These are phyloP conservation scores for Zaprionus nigranus DNA, from an alignment of 1,140 invertebrate species.

Conservation along the genomic window DNA sequence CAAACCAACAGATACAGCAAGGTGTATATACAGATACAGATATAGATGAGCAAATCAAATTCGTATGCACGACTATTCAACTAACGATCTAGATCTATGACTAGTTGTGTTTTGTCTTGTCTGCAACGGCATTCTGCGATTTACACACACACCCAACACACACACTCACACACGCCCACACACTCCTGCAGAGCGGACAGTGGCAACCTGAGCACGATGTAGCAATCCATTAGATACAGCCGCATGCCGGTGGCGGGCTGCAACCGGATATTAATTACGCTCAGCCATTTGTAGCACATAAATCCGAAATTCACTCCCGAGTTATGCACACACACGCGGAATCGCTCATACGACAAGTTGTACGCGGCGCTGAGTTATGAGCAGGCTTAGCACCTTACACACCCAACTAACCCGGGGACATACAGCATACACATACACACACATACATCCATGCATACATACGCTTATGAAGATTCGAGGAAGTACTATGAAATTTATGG, in stretches of 20 bases:
- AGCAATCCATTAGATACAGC: conserved; percentile 48
- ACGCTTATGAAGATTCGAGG: conserved; percentile 40
- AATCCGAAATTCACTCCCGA: conserved; percentile 45
- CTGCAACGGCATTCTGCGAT: not conserved
- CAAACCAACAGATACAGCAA: conserved; percentile 6
- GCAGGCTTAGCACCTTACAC: conserved; percentile 18
- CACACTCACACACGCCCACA: not conserved
- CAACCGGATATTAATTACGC: conserved; percentile 67
- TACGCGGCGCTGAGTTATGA: conserved; percentile 35
- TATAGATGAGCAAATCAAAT: conserved; percentile 1
- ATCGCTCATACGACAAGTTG: conserved; percentile 41
- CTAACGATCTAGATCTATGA: conserved; percentile 5
- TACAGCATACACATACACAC: not conserved
- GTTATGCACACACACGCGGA: conserved; percentile 37
- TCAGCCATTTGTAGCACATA: conserved; percentile 58
- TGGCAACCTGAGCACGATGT: conserved; percentile 27
- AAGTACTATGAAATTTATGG: conserved; percentile 25
- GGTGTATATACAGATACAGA: conserved; percentile 9
- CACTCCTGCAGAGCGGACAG: not conserved
- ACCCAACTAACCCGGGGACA: conserved; percentile 8
- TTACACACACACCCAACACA: not conserved
- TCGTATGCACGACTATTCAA: not conserved
- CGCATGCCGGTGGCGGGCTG: conserved; percentile 6
- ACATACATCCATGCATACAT: not conserved
- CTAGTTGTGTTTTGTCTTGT: not conserved